Evolutionary conservation across 2,888 invertebrate genomes (phyloP).

Genomic region (Imbricaverruca yamaguchii): DNA sequence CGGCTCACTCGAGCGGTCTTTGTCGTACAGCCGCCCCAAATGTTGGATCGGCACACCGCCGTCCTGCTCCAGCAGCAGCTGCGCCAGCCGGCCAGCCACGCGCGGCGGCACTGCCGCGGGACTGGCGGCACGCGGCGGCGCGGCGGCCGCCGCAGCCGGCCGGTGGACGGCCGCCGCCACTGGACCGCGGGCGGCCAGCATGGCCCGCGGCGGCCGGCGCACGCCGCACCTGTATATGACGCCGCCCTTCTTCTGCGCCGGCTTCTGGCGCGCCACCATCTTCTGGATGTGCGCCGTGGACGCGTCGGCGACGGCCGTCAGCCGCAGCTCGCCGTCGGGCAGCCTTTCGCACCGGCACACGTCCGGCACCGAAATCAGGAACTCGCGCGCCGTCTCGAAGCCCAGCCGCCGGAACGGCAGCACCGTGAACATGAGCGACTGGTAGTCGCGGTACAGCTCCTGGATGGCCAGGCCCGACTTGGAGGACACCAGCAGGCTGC

Average conservation of each 20-base stretch:
- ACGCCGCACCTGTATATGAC: not conserved
- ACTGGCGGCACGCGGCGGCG: too few relatives aligned
- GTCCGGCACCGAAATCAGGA: conserved; percentile 5
- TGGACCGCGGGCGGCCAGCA: not conserved
- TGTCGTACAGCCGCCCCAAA: not conserved
- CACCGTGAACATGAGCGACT: not conserved
- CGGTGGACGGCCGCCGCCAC: not conserved
- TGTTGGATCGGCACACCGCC: not conserved
- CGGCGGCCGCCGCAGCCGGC: not conserved
- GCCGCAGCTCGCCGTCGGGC: not conserved
- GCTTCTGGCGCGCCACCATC: conserved; percentile 15
- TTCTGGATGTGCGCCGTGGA: conserved; percentile 15
- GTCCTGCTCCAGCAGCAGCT: not conserved
- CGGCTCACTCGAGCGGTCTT: not conserved
- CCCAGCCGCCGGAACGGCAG: conserved; percentile 15
- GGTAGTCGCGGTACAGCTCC: conserved; percentile 9
- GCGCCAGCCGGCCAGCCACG: not conserved
- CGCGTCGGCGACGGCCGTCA: conserved; percentile 12
- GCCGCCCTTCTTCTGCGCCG: conserved; percentile 14
- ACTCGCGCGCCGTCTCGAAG: not conserved
- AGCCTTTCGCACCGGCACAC: conserved; percentile 7
- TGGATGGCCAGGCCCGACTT: conserved; percentile 1
- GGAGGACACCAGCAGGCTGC: conserved; percentile 14
- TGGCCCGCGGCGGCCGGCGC: not conserved
- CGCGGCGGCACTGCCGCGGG: not conserved